Base-by-base conservation (phyloP, 2,888 invertebrate species). In the Eupithecia dodoneata region DNA sequence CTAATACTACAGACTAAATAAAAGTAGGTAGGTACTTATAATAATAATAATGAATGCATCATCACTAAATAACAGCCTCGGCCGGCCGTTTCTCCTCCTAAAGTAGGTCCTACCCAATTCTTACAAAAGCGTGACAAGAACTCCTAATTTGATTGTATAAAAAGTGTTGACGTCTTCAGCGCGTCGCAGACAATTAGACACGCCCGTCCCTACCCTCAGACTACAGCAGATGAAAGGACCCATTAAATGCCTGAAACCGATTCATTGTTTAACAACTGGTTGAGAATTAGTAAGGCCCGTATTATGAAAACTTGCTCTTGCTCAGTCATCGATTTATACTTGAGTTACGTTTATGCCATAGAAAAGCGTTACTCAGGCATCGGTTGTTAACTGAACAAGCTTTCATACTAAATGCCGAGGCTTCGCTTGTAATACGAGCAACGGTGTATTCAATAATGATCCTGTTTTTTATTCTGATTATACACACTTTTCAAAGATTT, bases 211-310 rank as follows among this genome's bases (percentile, higher is more conserved):
- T 30, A 42, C 66, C 67, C 45, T 3, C 18, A 18, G 59, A 10
- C 59, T 78, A 80, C 52, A 79, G 76, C 79, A 82, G 83, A 83
- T 84, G 84, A 85, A 85, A 85, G 83, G 83, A 82, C 80, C 86
- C 85, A 86, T 86, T 87, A 86, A 86, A 86, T 85, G 83, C 83
- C 83, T 84, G 79, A 84, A 83, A 82, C 83, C 80, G 76, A 83
- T 82, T 82, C 84, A 87, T 88, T 88, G 86, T 87, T 85, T 83
- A 82, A 81, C 80, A 82, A 83, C 81, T 83, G 83, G 83, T 59
- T 59, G 55, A 18, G n/a, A 52, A 2, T 52, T 15, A 52, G 2
- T 45, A 45, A 45, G 45, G 4, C 45, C 6, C 45, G 45, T 45
- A 45, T 6, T 45, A 45, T 45, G 45, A 45, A 45, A 45, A 7